Percentiles rank a stretch among this genome's conserved stretches.
These are phyloP conservation scores for Lasioglossum malachurum DNA, from an alignment of 2,888 invertebrate species.

Conservation along the genomic window DNA sequence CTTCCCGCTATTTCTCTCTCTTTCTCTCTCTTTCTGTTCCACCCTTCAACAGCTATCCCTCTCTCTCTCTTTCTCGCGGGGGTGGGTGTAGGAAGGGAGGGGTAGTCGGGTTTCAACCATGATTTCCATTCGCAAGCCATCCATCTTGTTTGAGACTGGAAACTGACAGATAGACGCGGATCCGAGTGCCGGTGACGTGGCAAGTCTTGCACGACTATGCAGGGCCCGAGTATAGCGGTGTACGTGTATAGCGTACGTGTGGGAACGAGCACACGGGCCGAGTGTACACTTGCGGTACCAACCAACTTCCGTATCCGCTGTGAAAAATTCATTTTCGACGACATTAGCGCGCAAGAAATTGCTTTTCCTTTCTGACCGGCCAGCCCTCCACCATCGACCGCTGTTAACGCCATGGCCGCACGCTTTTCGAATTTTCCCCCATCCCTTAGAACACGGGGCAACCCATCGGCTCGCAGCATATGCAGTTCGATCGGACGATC, in stretches of 20 bases:
- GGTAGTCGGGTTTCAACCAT: conserved; percentile 84
- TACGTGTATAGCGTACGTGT: conserved; percentile 50
- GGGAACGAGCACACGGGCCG: conserved; percentile 27
- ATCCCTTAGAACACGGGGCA: not conserved
- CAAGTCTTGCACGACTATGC: conserved; percentile 82
- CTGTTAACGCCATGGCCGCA: not conserved
- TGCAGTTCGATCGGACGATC: not conserved
- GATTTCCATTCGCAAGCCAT: conserved; percentile 89
- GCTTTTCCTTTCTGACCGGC: conserved; percentile 45
- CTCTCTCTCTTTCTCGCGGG: conserved; percentile 43
- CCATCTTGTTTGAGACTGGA: conserved; percentile 88
- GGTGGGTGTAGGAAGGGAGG: conserved; percentile 59
- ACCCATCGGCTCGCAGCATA: not conserved
- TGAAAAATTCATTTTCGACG: conserved; percentile 69
- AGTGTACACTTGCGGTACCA: conserved; percentile 29
- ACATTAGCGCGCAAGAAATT: conserved; percentile 64
- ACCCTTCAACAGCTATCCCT: conserved; percentile 2
- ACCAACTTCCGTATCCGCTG: conserved; percentile 45
- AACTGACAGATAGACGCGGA: conserved; percentile 85
- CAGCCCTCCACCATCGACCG: not conserved
- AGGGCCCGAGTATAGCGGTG: conserved; percentile 52
- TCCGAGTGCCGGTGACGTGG: conserved; percentile 85
- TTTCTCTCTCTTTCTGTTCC: conserved; percentile 22
- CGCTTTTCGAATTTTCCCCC: not conserved
- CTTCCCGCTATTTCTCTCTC: conserved; percentile 59